Evolutionary conservation across 2,113 vertebrate species (phyloP).

Genomic region (Crotalus tigris): DNA sequence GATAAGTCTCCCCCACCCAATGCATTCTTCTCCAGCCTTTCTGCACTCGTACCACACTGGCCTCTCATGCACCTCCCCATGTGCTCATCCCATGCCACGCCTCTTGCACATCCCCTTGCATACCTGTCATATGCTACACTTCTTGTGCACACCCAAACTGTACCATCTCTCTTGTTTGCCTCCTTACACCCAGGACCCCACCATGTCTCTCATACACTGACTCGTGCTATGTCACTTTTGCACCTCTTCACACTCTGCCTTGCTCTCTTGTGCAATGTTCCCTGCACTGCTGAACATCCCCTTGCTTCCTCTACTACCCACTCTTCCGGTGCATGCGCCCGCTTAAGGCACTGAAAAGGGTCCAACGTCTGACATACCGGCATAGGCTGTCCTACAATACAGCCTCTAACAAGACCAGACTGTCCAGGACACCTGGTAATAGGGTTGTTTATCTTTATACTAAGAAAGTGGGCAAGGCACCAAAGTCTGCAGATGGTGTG

Average conservation of each 20-base stretch:
- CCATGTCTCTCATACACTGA: background rate
- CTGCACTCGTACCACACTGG: background rate
- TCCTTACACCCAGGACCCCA: background rate
- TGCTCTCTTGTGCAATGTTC: background rate
- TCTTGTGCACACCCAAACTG: background rate
- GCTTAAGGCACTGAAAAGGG: slow-evolving; percentile 77
- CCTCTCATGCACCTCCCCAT: background rate
- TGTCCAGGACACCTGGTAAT: slow-evolving; percentile 98
- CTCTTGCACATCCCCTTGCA: background rate
- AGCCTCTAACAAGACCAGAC: slow-evolving; percentile 95
- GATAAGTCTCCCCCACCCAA: background rate
- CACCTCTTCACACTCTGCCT: background rate
- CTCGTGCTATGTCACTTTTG: background rate
- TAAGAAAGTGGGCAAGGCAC: slow-evolving; percentile 97
- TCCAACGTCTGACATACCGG: slow-evolving; percentile 95
- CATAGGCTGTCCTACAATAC: slow-evolving; percentile 99
- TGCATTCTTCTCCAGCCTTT: background rate
- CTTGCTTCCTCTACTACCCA: background rate
- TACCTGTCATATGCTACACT: background rate
- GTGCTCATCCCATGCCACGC: background rate
- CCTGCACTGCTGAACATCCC: background rate
- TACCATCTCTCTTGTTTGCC: background rate
- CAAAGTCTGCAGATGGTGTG: slow-evolving; percentile 95
- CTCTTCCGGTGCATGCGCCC: too few relatives aligned
- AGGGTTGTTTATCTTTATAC: slow-evolving; percentile 98